Percentiles rank a stretch among this genome's conserved stretches.
These are phyloP conservation scores for Geotrupes spiniger DNA, from an alignment of 2,888 invertebrate species.

Conservation along the genomic window DNA sequence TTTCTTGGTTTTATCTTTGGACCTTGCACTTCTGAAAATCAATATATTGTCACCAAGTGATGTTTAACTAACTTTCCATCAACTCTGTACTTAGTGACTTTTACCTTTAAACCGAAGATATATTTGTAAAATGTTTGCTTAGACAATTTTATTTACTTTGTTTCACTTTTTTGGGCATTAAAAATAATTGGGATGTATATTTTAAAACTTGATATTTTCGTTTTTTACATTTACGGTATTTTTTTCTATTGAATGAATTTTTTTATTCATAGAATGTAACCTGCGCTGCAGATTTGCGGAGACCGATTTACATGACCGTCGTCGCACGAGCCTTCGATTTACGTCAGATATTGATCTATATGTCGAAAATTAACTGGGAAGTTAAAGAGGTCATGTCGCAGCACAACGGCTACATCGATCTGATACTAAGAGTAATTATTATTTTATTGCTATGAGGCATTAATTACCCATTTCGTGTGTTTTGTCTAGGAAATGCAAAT, in stretches of 20 bases:
- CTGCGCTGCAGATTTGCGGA: conserved; percentile 70
- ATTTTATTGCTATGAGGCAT: conserved; percentile 1
- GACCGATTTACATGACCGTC: conserved; percentile 85
- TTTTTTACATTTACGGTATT: no score
- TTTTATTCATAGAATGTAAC: conserved; percentile 58
- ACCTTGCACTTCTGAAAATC: no score
- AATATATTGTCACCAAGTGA: no score
- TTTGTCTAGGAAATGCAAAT: conserved; percentile 65
- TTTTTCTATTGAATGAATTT: neutral
- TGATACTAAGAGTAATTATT: conserved; percentile 60
- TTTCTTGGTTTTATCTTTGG: no score
- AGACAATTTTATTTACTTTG: no score
- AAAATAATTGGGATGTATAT: no score
- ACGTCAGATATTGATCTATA: conserved; percentile 71
- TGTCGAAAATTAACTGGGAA: conserved; percentile 94
- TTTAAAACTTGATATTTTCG: no score
- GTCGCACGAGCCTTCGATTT: conserved; percentile 78
- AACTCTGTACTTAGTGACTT: no score
- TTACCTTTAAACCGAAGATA: no score
- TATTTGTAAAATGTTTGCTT: no score
- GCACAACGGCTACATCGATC: conserved; percentile 86
- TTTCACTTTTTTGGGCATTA: no score
- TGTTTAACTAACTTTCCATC: no score
- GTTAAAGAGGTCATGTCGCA: conserved; percentile 93
- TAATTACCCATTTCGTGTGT: neutral